A percentile compares a stretch with the other conserved stretches of the same genome.
Conservation (phyloP, 2,797 vertebrate genomes). For the Alcedo quadribrachys region DNA sequence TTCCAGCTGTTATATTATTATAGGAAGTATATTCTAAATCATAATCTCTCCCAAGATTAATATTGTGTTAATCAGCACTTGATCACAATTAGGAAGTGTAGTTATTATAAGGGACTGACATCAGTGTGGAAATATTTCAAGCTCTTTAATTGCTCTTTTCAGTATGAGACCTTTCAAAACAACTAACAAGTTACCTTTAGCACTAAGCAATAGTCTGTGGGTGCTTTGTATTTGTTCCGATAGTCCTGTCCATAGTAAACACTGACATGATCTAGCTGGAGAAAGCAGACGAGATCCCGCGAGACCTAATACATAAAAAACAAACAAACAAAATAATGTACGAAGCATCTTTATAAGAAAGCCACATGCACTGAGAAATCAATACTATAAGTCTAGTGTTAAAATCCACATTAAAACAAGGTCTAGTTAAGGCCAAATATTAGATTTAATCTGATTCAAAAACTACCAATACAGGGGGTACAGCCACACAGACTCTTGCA, state of each 20-base stretch:
- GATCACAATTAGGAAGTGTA: not conserved
- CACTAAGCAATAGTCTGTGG: conserved; percentile 95
- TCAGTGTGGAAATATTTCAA: not conserved
- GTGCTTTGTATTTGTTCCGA: conserved; percentile 96
- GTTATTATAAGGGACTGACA: not conserved
- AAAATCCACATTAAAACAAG: not conserved
- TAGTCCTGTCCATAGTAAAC: conserved; percentile 97
- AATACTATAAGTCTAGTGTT: not conserved
- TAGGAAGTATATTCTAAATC: not conserved
- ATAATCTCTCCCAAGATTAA: not conserved
- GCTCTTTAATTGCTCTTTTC: not conserved
- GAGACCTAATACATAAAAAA: conserved; percentile 83
- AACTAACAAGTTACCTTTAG: conserved; percentile 85
- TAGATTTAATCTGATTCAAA: not conserved
- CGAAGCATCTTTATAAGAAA: not conserved
- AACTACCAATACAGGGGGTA: not conserved
- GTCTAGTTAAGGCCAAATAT: not conserved
- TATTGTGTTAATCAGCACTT: not conserved
- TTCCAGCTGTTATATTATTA: not conserved
- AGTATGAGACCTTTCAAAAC: not conserved
- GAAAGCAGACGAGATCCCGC: conserved; percentile 94
- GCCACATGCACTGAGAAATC: not conserved
- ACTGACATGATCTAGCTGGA: conserved; percentile 96
- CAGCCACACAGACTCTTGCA: not conserved
- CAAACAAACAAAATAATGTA: not conserved